Conservation (phyloP, 2,113 vertebrate genomes). For the Xiphophorus maculatus region DNA sequence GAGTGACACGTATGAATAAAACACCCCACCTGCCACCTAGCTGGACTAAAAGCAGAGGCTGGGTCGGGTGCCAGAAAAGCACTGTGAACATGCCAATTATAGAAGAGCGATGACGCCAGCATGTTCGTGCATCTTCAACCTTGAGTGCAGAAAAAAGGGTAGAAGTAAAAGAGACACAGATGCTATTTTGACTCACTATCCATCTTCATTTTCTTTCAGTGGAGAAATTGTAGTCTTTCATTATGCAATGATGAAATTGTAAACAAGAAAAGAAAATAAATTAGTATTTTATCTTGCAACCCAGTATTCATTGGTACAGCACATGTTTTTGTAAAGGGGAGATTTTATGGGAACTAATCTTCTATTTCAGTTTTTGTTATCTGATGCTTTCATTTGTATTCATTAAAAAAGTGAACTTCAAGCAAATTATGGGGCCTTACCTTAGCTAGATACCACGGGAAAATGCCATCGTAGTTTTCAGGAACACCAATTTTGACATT, state of each 20-base stretch:
- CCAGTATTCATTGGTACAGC: not conserved
- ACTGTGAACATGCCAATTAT: constrained; percentile 55
- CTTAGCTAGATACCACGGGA: constrained; percentile 84
- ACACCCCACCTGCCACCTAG: constrained; percentile 27
- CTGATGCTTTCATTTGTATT: not conserved
- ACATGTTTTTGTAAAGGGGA: not conserved
- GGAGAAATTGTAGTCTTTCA: not conserved
- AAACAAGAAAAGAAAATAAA: not conserved
- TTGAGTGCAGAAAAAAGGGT: constrained; percentile 26
- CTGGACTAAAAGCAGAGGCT: constrained; percentile 53
- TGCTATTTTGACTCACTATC: constrained; percentile 1
- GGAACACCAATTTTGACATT: constrained; percentile 82
- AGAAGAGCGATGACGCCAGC: constrained; percentile 50
- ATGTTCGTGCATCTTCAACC: constrained; percentile 50
- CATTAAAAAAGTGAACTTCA: not conserved
- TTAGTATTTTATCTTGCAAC: not conserved
- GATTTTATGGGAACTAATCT: not conserved
- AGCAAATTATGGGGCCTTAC: constrained; percentile 65
- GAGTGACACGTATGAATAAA: constrained; percentile 50
- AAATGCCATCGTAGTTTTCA: constrained; percentile 83
- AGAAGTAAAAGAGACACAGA: constrained; percentile 21
- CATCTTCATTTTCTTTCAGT: not conserved
- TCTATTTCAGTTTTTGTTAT: not conserved
- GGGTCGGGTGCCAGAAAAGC: constrained; percentile 39
- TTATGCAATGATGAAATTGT: not conserved